Evolutionary conservation across 2,113 vertebrate species (phyloP).

Genomic region (Hypocryptadius cinnamomeus): DNA sequence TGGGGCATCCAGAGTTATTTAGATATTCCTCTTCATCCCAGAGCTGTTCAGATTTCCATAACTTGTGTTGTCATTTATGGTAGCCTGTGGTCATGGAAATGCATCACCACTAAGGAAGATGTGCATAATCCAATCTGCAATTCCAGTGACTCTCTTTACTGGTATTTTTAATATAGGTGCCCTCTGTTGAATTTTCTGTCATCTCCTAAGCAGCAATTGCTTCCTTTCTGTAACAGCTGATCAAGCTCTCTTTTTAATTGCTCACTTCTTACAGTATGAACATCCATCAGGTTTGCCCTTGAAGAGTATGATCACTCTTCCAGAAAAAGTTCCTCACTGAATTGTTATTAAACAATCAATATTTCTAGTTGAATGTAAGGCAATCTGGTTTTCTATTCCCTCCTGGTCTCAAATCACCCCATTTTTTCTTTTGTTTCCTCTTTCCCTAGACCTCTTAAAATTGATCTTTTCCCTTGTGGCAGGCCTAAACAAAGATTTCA

Average conservation of each 20-base stretch:
- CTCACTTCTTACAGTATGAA: background rate
- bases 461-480: background rate
- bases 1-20: background rate
- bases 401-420: background rate
- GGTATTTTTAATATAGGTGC: background rate
- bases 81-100: background rate
- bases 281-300: background rate
- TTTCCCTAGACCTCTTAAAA: background rate
- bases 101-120: background rate
- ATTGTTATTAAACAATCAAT: background rate
- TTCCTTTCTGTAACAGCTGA: slow-evolving; percentile 1
- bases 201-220: background rate
- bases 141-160: background rate
- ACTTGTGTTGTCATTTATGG: background rate
- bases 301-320: background rate
- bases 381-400: background rate
- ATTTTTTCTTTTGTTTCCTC: background rate
- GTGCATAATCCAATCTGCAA: background rate
- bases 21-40: background rate
- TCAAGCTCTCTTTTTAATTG: background rate
- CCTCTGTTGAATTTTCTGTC: background rate
- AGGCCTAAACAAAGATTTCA: background rate
- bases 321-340: background rate
- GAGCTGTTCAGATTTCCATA: background rate
- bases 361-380: background rate